Evolutionary conservation across 2,797 vertebrate species (phyloP).

Genomic region (Hipposideros larvatus): DNA sequence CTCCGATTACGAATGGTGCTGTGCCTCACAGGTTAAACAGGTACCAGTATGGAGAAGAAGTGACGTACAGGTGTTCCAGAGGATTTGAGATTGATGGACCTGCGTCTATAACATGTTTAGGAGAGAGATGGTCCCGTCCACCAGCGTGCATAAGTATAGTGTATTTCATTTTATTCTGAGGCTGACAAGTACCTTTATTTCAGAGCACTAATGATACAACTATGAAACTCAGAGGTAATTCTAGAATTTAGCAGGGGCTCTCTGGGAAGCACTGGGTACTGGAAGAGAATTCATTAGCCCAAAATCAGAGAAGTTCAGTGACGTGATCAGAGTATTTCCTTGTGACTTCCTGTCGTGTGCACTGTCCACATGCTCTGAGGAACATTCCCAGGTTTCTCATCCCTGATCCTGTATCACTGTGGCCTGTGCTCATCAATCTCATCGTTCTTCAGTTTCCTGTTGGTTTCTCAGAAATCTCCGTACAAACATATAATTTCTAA

Average conservation of each 20-base stretch:
- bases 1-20: not conserved
- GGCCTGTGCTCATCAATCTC: too few relatives aligned
- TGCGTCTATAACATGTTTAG: slow-evolving; percentile 31
- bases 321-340: not conserved
- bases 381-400: not conserved
- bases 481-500: not conserved
- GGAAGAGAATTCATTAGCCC: not conserved
- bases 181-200: not conserved
- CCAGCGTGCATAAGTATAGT: slow-evolving; percentile 73
- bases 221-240: not conserved
- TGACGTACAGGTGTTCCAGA: not conserved
- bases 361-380: not conserved
- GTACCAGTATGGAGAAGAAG: slow-evolving; percentile 34
- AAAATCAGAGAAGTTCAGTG: not conserved
- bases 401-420: too few relatives aligned
- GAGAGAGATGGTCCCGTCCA: slow-evolving; percentile 49
- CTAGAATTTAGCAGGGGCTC: not conserved
- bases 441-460: not conserved
- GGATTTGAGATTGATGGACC: slow-evolving; percentile 64
- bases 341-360: not conserved
- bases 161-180: not conserved
- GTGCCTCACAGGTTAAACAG: fast-evolving
- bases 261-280: not conserved
- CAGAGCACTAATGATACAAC: not conserved
- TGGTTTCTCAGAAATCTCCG: too few relatives aligned